Percentiles rank a stretch among this genome's conserved stretches.
Evolutionary conservation across 2,113 vertebrate genomes (phyloP).

Genomic region (Cromileptes altivelis): DNA sequence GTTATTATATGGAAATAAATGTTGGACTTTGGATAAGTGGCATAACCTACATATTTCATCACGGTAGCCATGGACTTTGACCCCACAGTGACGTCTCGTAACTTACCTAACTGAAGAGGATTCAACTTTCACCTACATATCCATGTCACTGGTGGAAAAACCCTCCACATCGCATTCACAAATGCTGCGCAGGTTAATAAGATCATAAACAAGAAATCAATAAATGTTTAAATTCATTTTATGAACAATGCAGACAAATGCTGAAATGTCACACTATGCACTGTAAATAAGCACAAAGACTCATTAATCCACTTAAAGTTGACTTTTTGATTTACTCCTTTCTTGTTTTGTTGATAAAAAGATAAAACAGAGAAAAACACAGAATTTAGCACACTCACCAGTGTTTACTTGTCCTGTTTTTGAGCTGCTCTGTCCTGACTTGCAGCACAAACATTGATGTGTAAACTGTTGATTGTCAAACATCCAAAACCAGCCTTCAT

Average conservation of each 20-base stretch:
- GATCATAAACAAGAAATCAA: background rate
- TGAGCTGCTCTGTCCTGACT: background rate
- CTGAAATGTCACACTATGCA: background rate
- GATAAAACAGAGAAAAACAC: background rate
- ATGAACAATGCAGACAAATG: background rate
- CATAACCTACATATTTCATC: constrained; percentile 73
- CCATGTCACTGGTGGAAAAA: constrained; percentile 16
- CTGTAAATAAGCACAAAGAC: background rate
- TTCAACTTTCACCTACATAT: constrained; percentile 80
- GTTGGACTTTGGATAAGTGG: constrained; percentile 70
- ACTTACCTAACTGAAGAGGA: constrained; percentile 65
- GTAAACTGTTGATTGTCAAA: constrained; percentile 28
- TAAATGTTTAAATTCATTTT: background rate
- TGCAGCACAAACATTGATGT: constrained; percentile 27
- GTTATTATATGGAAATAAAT: constrained; percentile 69
- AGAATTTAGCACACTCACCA: background rate
- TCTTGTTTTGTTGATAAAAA: constrained; percentile 7
- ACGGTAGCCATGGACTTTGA: constrained; percentile 74
- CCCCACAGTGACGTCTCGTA: constrained; percentile 50
- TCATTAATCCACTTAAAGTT: background rate
- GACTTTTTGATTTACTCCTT: background rate
- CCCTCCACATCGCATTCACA: constrained; percentile 8
- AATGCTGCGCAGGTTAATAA: background rate
- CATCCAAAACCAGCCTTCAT: constrained; percentile 33
- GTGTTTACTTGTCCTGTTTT: constrained; percentile 32